These are phyloP conservation scores for Sinocyclocheilus rhinocerous DNA, from an alignment of 2,113 vertebrate genomes.

Conservation along the genomic window DNA sequence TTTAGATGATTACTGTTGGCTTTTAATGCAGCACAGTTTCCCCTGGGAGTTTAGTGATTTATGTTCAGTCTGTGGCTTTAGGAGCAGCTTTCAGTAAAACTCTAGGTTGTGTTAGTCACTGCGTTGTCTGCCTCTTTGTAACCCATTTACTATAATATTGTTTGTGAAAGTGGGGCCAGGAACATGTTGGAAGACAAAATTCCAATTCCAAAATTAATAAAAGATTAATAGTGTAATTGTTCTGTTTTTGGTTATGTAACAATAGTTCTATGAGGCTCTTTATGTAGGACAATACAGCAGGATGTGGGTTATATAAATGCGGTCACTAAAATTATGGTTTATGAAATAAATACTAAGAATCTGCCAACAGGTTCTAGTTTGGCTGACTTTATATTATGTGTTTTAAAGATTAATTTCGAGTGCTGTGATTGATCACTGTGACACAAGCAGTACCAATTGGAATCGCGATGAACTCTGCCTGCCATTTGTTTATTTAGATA, in stretches of 20 bases:
- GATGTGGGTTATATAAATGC: neutral
- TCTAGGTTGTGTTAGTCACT: slow-evolving; percentile 36
- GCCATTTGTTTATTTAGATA: too few relatives aligned
- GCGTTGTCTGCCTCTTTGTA: slow-evolving; percentile 35
- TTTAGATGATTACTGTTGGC: slow-evolving; percentile 2
- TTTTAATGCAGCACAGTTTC: slow-evolving; percentile 14
- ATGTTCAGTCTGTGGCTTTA: slow-evolving; percentile 25
- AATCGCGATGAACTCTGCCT: neutral
- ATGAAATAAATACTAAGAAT: neutral
- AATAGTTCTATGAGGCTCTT: slow-evolving; percentile 8
- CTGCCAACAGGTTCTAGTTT: neutral
- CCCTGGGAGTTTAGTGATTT: slow-evolving; percentile 31
- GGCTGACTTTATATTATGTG: neutral
- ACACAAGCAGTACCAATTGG: neutral
- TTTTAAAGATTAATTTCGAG: neutral
- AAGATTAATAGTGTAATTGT: slow-evolving; percentile 41
- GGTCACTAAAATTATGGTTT: neutral
- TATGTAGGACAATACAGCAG: slow-evolving; percentile 6
- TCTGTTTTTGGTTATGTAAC: slow-evolving; percentile 32
- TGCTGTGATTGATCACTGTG: too few relatives aligned
- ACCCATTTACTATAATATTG: slow-evolving; percentile 41
- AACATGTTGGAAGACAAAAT: slow-evolving; percentile 37
- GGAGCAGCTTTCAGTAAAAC: slow-evolving; percentile 39
- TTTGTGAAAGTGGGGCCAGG: slow-evolving; percentile 21
- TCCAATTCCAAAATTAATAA: too few relatives aligned